Evolutionary conservation across 2,797 vertebrate species (phyloP), one percentile per base, ranked within the genome.

Genomic region (Caiman crocodilus): DNA sequence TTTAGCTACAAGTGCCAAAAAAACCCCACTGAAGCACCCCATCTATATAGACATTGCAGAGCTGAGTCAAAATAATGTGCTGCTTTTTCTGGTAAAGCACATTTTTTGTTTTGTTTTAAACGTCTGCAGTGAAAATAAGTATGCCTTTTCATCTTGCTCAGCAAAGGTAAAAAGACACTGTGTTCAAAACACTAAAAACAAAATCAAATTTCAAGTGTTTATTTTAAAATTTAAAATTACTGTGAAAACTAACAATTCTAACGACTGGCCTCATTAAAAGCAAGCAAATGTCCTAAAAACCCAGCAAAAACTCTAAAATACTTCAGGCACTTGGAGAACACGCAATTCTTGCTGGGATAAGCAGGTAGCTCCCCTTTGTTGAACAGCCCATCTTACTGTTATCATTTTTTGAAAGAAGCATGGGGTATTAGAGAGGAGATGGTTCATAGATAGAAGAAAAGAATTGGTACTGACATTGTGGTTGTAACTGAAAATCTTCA

Each of bases 401-500:
- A 73, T 50, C 25, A n/a, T n/a, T 75, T 28, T 50, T 50, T 77
- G 56, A 35, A 21, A 63, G 69, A 0, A 65, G 32, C 90, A 63
- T 5, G 73, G 23, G 2, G 4, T 23, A 80, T 25, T 65, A 28
- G 85, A 76, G 13, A 21, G 89, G n/a, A 76, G n/a, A 85, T 5
- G 20, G 4, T 26, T 17, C 26, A 18, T 7, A 28, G 28, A 28
- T 20, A 3, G 15, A 1, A 0, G 4, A 23, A 30, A 26, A 6
- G 25, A n/a, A 65, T 17, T 65, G 63, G 28, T 4, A 14, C 63
- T 15, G 26, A 65, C 26, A 65, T 65, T n/a, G 28, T n/a, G 28
- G 25, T 81, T 2, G 67, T 30, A n/a, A 4, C 7, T 55, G 76
- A 50, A 23, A 81, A 2, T 35, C 4, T 76, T 58, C 4, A 7